Base-by-base conservation (phyloP, 2,888 invertebrate genomes). In the Stratiomys singularior region DNA sequence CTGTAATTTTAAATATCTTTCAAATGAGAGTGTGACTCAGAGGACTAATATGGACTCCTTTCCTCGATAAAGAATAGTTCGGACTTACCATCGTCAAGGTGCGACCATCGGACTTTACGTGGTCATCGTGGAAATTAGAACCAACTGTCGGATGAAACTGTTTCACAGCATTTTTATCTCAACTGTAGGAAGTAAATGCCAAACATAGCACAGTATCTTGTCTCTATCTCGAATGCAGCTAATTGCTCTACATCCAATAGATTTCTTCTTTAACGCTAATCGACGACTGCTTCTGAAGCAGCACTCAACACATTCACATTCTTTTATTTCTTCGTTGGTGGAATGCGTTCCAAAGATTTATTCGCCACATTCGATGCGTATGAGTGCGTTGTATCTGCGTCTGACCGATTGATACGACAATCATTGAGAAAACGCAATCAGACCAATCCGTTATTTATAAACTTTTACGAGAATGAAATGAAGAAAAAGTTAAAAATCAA, bases 381-480 rank as follows among this genome's bases (percentile, higher is more conserved):
- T 21, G 11, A 23, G 15, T 64, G 25, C n/a, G 13, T 64, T n/a
- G 28, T 2, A 64, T 28, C 28, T 27, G n/a, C 15, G 3, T 28
- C 11, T n/a, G n/a, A 28, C 1, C 64, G 28, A 23, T 64, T n/a
- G 64, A 28, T 64, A 64, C 64, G 64, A 28, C 64, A 64, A n/a
- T 64, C 28, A 64, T 28, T 25, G 25, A 28, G 64, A 64, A 64
- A 64, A 64, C 28, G 18, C 60, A 60, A 64, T 64, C 64, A 27
- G 64, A 64, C 28, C 64, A 28, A 64, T 64, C 64, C 64, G 64
- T 64, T 64, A 64, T 64, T 64, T 64, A 64, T 64, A 25, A 28
- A 25, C 28, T 64, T 28, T 5, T 28, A 27, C 28, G 18, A 30
- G 23, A 60, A 60, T 52, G 4, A 52, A 52, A 52, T 52, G 15